phyloP scores from a whole-genome alignment of 2,113 vertebrate species.

The Steatornis caripensis region DNA sequence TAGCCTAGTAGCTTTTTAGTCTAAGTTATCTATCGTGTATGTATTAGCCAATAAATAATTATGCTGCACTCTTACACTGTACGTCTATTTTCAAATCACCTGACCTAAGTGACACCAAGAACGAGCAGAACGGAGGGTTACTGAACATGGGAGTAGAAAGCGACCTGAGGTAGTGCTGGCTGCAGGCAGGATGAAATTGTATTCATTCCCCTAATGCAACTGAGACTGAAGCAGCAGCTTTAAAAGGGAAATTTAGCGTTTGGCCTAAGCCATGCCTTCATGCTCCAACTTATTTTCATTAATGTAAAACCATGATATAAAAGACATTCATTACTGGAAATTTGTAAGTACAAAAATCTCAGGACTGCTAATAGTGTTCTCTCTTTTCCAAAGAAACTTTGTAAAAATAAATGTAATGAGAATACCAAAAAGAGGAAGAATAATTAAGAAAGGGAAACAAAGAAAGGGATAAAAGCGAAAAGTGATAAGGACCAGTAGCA shows the following conservation, averaged over 20 bases:
- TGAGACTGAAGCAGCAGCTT: background rate
- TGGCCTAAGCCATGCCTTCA: background rate
- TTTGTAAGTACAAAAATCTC: background rate
- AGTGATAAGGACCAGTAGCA: background rate
- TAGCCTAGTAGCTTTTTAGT: background rate
- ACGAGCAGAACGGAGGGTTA: background rate
- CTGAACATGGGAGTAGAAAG: background rate
- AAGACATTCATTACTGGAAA: background rate
- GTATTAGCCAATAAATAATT: background rate
- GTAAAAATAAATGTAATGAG: conserved; percentile 16
- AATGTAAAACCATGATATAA: background rate
- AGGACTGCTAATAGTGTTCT: background rate
- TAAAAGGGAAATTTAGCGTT: background rate
- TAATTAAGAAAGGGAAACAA: background rate
- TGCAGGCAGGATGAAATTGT: background rate
- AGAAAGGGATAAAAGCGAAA: background rate
- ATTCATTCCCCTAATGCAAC: background rate
- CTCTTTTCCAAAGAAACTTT: background rate
- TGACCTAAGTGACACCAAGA: background rate
- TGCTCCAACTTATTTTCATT: background rate
- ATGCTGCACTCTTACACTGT: background rate
- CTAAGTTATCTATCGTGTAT: background rate
- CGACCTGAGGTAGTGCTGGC: background rate
- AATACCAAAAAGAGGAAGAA: conserved; percentile 1
- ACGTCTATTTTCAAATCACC: background rate